phyloP scores from a whole-genome alignment of 2,888 invertebrate genomes.

The Tholera decimalis region DNA sequence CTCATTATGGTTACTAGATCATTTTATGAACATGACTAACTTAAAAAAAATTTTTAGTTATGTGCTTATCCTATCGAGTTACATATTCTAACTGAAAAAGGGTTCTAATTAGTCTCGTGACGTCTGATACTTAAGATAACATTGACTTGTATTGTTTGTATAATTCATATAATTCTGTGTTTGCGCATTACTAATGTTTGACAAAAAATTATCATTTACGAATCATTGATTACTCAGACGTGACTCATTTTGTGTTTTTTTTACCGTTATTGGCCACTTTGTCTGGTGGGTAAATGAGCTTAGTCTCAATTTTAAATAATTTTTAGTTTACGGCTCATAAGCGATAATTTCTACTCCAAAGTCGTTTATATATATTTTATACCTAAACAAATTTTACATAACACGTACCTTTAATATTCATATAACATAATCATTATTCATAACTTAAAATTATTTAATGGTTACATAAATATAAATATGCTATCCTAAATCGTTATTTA shows the following conservation, averaged over 20 bases:
- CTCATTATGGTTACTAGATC: not conserved
- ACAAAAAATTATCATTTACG: slow-evolving; percentile 15
- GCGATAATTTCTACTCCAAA: slow-evolving; percentile 2
- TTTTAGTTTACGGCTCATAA: slow-evolving; percentile 1
- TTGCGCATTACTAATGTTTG: slow-evolving; percentile 24
- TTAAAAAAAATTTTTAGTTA: not conserved
- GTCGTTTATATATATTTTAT: not conserved
- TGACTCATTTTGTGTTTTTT: slow-evolving; percentile 12
- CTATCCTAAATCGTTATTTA: slow-evolving; percentile 59
- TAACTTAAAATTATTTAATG: not conserved
- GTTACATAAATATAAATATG: slow-evolving; percentile 13
- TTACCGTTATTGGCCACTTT: slow-evolving; percentile 17
- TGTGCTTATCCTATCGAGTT: slow-evolving; percentile 18
- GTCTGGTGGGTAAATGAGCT: slow-evolving; percentile 42
- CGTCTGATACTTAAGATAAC: slow-evolving; percentile 21
- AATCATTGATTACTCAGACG: slow-evolving; percentile 23
- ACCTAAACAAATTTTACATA: not conserved
- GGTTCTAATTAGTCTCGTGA: slow-evolving; percentile 9
- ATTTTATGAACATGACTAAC: too few species aligned
- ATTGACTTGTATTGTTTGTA: slow-evolving; percentile 34
- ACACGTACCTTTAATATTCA: too few species aligned
- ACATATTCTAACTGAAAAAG: slow-evolving; percentile 1
- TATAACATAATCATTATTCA: slow-evolving; percentile 15
- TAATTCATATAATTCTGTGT: slow-evolving; percentile 30
- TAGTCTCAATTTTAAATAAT: slow-evolving; percentile 11